Evolutionary conservation across 2,113 vertebrate genomes (phyloP), one percentile per base, ranked within the genome.

Genomic region (Apteryx owenii): DNA sequence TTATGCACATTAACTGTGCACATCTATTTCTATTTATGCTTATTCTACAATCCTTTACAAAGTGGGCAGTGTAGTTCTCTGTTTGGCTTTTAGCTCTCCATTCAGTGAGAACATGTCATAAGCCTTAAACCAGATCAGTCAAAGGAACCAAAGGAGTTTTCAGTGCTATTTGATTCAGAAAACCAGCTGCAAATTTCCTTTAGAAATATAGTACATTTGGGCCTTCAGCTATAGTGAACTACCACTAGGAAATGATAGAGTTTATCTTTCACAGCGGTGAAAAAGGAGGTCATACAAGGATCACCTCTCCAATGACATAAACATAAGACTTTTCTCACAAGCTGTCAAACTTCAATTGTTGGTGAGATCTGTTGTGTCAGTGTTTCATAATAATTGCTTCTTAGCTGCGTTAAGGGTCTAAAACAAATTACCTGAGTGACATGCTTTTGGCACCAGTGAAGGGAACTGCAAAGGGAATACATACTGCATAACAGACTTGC

Each of bases 321-420:
- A 97, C 95, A 97, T 81, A 72, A 95, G 93, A 96, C 94, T 97
- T 97, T 95, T 96, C 93, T 97, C 91, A 93, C 95, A 88, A 97
- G 85, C 93, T 97, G 95, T 97, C 96, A 97, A 86, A 96, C 95
- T 97, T 96, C 95, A 96, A 81, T 96, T 96, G 95, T 95, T 97
- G 97, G 91, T 95, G 95, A 97, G 95, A 93, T 97, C 93, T 95
- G 96, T 97, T 97, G 93, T 97, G 96, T 96, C 96, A 94, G 76
- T 97, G 97, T 95, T 97, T 97, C 95, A 92, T 96, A 97, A 96
- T 97, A 96, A 97, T 96, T 97, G 95, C 91, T 97, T 96, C 91
- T 97, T 96, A 97, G 91, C 96, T 96, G 94, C 96, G 94, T 95
- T 97, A 95, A 96, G 73, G 93, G 89, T 95, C 94, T 96, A 95